These are phyloP conservation scores for Ispidina lecontei DNA, from an alignment of 2,797 vertebrate genomes.

Conservation along the genomic window DNA sequence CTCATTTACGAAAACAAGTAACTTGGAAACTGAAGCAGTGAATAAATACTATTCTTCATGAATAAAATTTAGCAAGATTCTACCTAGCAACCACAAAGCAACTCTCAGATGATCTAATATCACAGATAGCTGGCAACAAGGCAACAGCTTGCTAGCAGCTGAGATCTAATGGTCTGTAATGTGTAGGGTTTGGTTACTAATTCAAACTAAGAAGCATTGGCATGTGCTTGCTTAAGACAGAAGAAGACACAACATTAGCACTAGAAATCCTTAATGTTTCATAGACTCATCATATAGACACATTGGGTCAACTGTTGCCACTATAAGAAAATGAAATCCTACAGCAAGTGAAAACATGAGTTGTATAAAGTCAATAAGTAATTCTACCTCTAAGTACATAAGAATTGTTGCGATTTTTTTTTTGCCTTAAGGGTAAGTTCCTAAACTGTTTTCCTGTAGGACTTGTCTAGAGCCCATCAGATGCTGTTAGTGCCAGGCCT, in stretches of 20 bases:
- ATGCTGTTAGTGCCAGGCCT: background rate
- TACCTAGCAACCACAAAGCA: conserved; percentile 42
- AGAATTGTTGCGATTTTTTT: background rate
- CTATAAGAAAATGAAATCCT: background rate
- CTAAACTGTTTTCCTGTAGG: background rate
- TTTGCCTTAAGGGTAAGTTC: background rate
- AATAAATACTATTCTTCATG: conserved; percentile 17
- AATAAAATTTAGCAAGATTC: conserved; percentile 12
- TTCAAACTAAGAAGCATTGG: background rate
- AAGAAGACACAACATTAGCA: background rate
- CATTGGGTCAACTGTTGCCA: background rate
- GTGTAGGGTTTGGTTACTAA: background rate
- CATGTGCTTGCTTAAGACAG: background rate
- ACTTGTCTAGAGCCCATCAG: background rate
- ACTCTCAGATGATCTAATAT: conserved; percentile 1
- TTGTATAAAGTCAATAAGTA: background rate
- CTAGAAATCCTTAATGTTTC: background rate
- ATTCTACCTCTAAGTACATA: background rate
- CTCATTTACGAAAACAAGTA: conserved; percentile 5
- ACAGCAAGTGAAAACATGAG: background rate
- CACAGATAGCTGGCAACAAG: background rate
- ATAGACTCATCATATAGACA: background rate
- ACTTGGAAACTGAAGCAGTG: conserved; percentile 1
- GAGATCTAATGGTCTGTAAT: background rate
- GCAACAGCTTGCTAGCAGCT: background rate